These are phyloP conservation scores for Leptodirus hochenwartii DNA, from an alignment of 2,888 invertebrate species.

Conservation along the genomic window DNA sequence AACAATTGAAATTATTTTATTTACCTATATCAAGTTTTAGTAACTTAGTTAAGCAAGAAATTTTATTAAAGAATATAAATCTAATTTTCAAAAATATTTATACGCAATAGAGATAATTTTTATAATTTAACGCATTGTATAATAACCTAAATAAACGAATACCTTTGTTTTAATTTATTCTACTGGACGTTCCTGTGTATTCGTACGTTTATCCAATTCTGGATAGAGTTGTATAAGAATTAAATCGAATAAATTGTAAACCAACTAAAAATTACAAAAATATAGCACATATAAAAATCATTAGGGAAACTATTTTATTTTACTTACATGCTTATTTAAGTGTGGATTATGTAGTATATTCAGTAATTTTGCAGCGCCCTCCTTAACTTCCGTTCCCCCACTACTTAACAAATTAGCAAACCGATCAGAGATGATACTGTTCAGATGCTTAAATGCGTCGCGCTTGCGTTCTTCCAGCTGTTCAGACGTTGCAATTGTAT, in stretches of 20 bases:
- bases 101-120: too few species aligned
- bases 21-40: too few species aligned
- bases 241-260: constrained; percentile 62
- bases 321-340: constrained; percentile 36
- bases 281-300: neutral
- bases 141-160: too few species aligned
- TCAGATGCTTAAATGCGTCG: constrained; percentile 28
- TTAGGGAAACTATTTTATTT: neutral
- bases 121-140: too few species aligned
- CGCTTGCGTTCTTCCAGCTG: constrained; percentile 23
- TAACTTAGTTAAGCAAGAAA: too few species aligned
- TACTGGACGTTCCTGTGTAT: too few species aligned
- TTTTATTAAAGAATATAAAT: too few species aligned
- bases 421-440: constrained; percentile 21
- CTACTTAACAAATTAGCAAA: constrained; percentile 23
- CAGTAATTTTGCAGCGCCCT: constrained; percentile 29
- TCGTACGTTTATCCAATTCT: constrained; percentile 24
- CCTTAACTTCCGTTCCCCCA: constrained; percentile 22
- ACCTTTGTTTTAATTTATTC: too few species aligned
- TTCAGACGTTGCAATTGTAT: constrained; percentile 18
- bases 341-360: constrained; percentile 34
- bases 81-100: too few species aligned
- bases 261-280: constrained; percentile 29
- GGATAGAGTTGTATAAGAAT: constrained; percentile 61
- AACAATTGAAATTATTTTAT: too few species aligned